Evolutionary conservation across 2,113 vertebrate species (phyloP).

Genomic region (Sorex fumeus): DNA sequence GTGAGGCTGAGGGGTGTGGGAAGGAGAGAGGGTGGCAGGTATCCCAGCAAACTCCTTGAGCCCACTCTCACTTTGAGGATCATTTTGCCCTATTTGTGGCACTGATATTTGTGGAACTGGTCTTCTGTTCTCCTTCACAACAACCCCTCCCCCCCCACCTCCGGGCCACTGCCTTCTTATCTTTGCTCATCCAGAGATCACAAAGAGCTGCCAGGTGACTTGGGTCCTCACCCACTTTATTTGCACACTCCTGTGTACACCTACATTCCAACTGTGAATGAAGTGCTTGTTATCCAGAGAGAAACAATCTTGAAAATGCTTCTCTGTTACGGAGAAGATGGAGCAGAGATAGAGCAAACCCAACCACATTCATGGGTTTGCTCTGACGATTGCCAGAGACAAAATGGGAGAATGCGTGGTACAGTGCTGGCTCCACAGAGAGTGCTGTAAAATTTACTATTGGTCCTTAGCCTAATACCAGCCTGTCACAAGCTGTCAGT

Average conservation of each 20-base stretch:
- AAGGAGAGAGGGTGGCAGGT: not conserved
- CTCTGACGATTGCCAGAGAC: not conserved
- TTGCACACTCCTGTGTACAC: not conserved
- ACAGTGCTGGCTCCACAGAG: not conserved
- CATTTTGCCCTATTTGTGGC: conserved; percentile 30
- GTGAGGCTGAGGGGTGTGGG: not conserved
- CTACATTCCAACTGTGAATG: conserved; percentile 13
- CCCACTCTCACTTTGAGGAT: conserved; percentile 29
- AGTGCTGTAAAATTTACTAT: not conserved
- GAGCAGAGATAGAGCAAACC: not conserved
- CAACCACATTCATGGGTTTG: not conserved
- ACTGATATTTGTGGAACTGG: conserved; percentile 38
- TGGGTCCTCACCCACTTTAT: not conserved
- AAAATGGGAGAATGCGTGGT: not conserved
- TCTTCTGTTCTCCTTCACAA: not conserved
- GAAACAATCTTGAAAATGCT: not conserved
- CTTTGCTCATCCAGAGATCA: not conserved
- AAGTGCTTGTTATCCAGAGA: conserved; percentile 59
- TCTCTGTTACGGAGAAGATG: conserved; percentile 27
- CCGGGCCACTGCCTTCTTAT: not conserved
- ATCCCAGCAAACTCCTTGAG: not conserved
- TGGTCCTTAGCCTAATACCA: not conserved
- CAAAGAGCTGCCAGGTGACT: not conserved
- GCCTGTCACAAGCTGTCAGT: not conserved
- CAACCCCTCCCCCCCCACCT: too few species aligned